Evolutionary conservation across 2,888 invertebrate genomes (phyloP), one percentile per base, ranked within the genome.

Genomic region (Athetis lepigone): DNA sequence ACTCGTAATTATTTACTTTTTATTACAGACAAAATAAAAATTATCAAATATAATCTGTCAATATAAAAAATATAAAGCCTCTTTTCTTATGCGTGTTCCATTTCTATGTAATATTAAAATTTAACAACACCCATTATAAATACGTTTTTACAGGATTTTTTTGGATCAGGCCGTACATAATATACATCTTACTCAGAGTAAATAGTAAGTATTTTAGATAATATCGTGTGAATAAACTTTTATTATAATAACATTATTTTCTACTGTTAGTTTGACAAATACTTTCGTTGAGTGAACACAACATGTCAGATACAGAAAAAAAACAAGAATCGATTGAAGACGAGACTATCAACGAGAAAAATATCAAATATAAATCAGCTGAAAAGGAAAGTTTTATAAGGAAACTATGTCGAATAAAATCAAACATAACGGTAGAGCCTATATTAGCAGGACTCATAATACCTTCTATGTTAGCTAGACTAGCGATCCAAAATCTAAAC

Each of bases 351-450:
- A 84, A 87, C 39, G 83, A 87, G 36, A 83, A 83, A 55, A 77
- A 81, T 66, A 61, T 45, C 16, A 71, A 77, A 51, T 76, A 76
- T 54, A 40, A 74, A 37, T 70, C 57, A 36, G 58, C 75, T 36
- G 77, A 91, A 67, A 88, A 93, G 1, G 95, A 95, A 93, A 93
- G 90, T 7, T 90, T 95, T 66, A 83, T 86, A 13, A 92, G 96
- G 77, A 96, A 96, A 82, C 90, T 95, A 84, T 87, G 89, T 58
- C 95, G 95, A 73, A 80, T 97, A 43, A 93, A 93, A 74, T 88
- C 88, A 13, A 96, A 96, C 84, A 96, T 97, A 70, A 96, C 97
- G 2, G 97, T 97, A 0, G 97, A 97, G 81, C 97, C 97, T 0
- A 96, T 97, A 91, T 87, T 97, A 45, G 97, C 97, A 0, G 96